phyloP scores from a whole-genome alignment of 2,113 vertebrate species.

The Ornithorhynchus anatinus region DNA sequence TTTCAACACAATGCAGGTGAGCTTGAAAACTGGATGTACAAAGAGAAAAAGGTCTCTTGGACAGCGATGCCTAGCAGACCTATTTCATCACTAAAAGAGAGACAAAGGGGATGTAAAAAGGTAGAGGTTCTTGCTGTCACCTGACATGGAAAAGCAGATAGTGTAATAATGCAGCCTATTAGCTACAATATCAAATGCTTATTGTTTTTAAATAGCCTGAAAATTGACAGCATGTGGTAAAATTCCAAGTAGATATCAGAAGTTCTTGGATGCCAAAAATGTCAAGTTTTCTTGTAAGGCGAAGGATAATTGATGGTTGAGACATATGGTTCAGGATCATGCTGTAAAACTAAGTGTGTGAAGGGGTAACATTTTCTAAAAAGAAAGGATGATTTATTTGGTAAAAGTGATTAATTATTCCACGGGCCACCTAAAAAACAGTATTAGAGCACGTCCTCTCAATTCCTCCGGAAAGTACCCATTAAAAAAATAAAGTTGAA shows the following conservation, averaged over 20 bases:
- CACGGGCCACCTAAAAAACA: background rate
- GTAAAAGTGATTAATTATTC: background rate
- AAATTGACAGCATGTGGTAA: background rate
- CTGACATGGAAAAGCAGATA: background rate
- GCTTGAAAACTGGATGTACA: slow-evolving; percentile 18
- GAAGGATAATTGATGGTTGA: background rate
- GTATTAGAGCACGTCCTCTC: background rate
- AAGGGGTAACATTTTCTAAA: slow-evolving; percentile 1
- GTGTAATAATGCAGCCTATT: slow-evolving; percentile 7
- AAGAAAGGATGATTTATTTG: background rate
- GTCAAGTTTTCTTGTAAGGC: slow-evolving; percentile 28
- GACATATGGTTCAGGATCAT: background rate
- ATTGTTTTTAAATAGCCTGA: slow-evolving; percentile 4
- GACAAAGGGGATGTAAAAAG: slow-evolving; percentile 22
- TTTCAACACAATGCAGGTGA: background rate
- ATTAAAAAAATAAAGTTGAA: no score
- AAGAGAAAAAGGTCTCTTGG: slow-evolving; percentile 25
- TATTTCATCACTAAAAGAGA: background rate
- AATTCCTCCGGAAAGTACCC: background rate
- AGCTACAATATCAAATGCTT: slow-evolving; percentile 16
- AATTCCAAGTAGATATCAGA: background rate
- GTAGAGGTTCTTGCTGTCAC: background rate
- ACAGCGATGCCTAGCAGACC: slow-evolving; percentile 6
- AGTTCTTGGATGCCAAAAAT: background rate
- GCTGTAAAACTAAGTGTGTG: slow-evolving; percentile 11